A percentile compares a stretch with the other conserved stretches of the same genome.
Evolutionary conservation across 2,888 invertebrate genomes (phyloP).

Genomic region (Drosophila paracracens): DNA sequence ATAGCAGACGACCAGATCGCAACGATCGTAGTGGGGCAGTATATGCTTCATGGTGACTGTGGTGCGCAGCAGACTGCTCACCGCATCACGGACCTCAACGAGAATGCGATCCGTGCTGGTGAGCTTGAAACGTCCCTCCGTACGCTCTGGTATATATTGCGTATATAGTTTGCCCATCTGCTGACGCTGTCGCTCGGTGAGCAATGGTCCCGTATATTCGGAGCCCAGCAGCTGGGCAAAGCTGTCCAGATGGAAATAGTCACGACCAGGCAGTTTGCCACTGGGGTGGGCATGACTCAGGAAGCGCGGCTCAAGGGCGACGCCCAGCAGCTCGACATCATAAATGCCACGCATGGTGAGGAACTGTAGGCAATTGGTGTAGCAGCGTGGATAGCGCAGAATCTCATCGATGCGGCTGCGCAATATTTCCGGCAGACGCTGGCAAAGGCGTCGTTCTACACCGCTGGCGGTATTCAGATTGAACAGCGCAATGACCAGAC

Average conservation of each 20-base stretch:
- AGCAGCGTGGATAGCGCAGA: constrained; percentile 87
- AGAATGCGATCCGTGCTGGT: constrained; percentile 87
- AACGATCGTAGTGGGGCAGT: constrained; percentile 89
- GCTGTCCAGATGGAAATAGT: constrained; percentile 88
- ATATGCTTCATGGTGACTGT: constrained; percentile 86
- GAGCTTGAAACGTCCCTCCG: constrained; percentile 86
- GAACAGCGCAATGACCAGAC: constrained; percentile 88
- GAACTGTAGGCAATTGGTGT: constrained; percentile 88
- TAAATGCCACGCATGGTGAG: constrained; percentile 87
- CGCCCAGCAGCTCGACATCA: constrained; percentile 87
- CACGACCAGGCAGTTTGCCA: constrained; percentile 86
- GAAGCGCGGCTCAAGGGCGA: constrained; percentile 87
- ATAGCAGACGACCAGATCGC: constrained; percentile 88
- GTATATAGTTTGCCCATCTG: constrained; percentile 87
- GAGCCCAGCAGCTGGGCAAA: constrained; percentile 83
- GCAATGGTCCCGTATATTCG: constrained; percentile 86
- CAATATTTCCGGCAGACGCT: constrained; percentile 85
- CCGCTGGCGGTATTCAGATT: constrained; percentile 86
- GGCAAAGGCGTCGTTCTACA: constrained; percentile 85
- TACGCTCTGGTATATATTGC: constrained; percentile 86
- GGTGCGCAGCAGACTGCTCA: constrained; percentile 86
- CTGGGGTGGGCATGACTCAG: constrained; percentile 86
- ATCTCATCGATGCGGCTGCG: constrained; percentile 87
- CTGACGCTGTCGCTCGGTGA: constrained; percentile 85
- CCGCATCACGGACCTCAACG: constrained; percentile 86